Conservation (phyloP, 2,888 invertebrate genomes). For the Erebia aethiops region DNA sequence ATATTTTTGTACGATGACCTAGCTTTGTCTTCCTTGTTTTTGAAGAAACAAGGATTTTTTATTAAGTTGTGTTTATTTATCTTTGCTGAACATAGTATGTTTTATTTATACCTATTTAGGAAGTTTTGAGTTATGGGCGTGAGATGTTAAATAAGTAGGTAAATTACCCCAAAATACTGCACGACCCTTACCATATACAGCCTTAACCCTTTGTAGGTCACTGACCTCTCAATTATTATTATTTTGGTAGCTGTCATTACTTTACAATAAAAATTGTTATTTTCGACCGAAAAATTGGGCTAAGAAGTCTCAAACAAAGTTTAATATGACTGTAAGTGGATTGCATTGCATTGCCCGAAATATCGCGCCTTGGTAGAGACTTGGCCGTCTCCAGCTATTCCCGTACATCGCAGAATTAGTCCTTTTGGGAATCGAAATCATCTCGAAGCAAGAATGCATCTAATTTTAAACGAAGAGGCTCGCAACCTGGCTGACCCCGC, state of each 20-base stretch:
- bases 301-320: constrained; percentile 8
- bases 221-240: constrained; percentile 51
- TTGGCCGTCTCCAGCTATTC: constrained; percentile 68
- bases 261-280: neutral
- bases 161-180: constrained; percentile 31
- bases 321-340: constrained; percentile 40
- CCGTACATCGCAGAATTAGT: constrained; percentile 66
- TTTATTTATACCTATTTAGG: too few relatives aligned
- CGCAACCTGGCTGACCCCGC: constrained; percentile 81
- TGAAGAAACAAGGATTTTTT: too few relatives aligned
- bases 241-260: neutral
- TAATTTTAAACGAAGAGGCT: constrained; percentile 82
- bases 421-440: constrained; percentile 61
- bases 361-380: constrained; percentile 65
- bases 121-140: neutral
- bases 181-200: constrained; percentile 56
- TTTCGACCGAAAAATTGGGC: neutral
- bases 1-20: neutral
- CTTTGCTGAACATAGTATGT: too few relatives aligned
- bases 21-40: too few relatives aligned
- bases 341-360: constrained; percentile 76
- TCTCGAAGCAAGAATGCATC: constrained; percentile 79
- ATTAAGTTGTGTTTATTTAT: neutral
- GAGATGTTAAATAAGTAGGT: constrained; percentile 9
- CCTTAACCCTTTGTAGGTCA: constrained; percentile 70